phyloP scores from a whole-genome alignment of 2,797 vertebrate species.

The Anguilla pacifica region DNA sequence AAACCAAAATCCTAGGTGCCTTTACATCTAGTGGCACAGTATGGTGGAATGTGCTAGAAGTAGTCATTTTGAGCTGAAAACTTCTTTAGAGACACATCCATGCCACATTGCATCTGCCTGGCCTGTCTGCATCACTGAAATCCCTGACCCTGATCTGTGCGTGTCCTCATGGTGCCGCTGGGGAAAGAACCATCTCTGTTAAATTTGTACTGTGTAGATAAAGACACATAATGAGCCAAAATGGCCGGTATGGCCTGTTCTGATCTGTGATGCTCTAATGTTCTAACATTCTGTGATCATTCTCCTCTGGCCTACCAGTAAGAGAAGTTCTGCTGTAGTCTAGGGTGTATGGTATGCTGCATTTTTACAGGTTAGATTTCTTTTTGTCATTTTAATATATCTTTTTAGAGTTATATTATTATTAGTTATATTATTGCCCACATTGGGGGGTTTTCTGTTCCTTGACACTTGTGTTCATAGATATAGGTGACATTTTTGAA shows the following conservation, averaged over 20 bases:
- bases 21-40: not conserved
- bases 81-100: not conserved
- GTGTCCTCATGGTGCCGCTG: not conserved
- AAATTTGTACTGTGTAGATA: not conserved
- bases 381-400: not conserved
- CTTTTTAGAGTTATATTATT: not conserved
- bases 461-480: not conserved
- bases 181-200: not conserved
- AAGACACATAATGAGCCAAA: not conserved
- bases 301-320: not conserved
- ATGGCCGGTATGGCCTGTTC: not conserved
- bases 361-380: not conserved
- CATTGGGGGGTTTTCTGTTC: not conserved
- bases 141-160: not conserved
- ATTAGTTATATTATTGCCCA: not conserved
- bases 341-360: not conserved
- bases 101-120: not conserved
- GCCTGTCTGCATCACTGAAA: not conserved
- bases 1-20: not conserved
- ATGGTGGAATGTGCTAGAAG: not conserved
- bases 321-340: not conserved
- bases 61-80: not conserved
- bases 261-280: not conserved
- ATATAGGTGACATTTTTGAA: not conserved
- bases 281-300: not conserved